Percentiles rank a stretch among this genome's conserved stretches.
phyloP scores from a whole-genome alignment of 1,140 invertebrate species.

The Platorchestia sp. region DNA sequence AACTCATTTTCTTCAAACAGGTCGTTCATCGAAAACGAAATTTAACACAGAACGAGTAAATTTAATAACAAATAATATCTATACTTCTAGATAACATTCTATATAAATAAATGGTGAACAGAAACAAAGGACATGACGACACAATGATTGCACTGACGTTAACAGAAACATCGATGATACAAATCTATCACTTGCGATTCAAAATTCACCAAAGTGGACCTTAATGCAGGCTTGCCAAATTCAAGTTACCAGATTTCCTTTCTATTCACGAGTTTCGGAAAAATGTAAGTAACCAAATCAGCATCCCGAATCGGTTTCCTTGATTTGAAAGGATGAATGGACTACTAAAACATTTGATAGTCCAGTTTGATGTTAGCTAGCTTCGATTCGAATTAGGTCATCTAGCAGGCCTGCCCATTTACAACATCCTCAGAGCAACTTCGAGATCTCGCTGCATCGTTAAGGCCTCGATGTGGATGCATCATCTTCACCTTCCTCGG shows the following conservation, averaged over 20 bases:
- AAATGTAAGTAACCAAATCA: no score
- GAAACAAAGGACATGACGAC: constrained; percentile 21
- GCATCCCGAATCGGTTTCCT: no score
- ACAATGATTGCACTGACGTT: constrained; percentile 36
- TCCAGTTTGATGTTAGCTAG: neutral
- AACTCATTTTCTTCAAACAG: neutral
- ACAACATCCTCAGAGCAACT: neutral
- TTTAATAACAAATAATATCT: constrained; percentile 45
- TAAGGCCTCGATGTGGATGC: constrained; percentile 4
- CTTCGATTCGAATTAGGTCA: neutral
- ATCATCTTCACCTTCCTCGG: neutral
- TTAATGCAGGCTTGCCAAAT: neutral
- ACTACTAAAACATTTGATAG: neutral
- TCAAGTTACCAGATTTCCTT: neutral
- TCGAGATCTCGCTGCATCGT: neutral
- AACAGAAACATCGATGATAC: constrained; percentile 4
- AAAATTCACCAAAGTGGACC: neutral
- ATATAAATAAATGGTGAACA: constrained; percentile 5
- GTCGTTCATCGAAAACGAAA: neutral
- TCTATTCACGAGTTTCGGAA: no score
- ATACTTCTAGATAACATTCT: constrained; percentile 15
- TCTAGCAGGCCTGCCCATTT: neutral
- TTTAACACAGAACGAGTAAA: neutral
- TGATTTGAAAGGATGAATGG: neutral
- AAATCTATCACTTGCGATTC: neutral